Evolutionary conservation across 2,888 invertebrate species (phyloP).

Genomic region (Branchipolynoe longqiensis): DNA sequence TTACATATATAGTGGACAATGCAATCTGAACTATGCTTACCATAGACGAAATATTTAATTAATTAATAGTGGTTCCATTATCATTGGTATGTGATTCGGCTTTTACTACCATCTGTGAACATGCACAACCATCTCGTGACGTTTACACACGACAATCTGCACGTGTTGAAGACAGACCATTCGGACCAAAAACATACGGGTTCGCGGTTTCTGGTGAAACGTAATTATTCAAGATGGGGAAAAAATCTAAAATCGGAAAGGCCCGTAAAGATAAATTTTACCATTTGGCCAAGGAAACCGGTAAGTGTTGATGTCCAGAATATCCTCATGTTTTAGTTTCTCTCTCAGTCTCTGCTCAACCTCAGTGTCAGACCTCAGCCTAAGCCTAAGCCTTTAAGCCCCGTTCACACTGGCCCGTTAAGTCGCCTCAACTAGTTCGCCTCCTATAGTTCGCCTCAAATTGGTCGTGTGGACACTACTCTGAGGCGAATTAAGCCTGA

Average conservation of each 20-base stretch:
- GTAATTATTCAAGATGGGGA: conserved; percentile 74
- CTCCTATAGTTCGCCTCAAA: too few species aligned
- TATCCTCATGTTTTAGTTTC: not conserved
- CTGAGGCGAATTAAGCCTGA: too few species aligned
- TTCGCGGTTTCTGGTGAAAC: not conserved
- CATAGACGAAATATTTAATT: too few species aligned
- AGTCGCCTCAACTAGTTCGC: too few species aligned
- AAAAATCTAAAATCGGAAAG: conserved; percentile 96
- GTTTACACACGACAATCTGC: conserved; percentile 1
- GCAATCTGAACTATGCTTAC: too few species aligned
- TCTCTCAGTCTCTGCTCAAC: not conserved
- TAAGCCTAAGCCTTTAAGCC: too few species aligned
- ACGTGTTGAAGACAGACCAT: not conserved
- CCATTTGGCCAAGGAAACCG: conserved; percentile 98
- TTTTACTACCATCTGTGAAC: not conserved
- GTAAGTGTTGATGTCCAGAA: conserved; percentile 83
- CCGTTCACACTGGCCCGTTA: too few species aligned
- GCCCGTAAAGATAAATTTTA: conserved; percentile 99
- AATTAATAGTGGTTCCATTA: not conserved
- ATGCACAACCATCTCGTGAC: conserved; percentile 5
- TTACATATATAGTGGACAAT: too few species aligned
- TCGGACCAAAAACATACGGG: not conserved
- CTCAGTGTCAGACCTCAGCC: not conserved
- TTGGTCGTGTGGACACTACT: too few species aligned
- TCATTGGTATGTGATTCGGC: not conserved